Percentiles rank a stretch among this genome's conserved stretches.
phyloP scores from a whole-genome alignment of 2,888 invertebrate species.

The Trichacis sp. region DNA sequence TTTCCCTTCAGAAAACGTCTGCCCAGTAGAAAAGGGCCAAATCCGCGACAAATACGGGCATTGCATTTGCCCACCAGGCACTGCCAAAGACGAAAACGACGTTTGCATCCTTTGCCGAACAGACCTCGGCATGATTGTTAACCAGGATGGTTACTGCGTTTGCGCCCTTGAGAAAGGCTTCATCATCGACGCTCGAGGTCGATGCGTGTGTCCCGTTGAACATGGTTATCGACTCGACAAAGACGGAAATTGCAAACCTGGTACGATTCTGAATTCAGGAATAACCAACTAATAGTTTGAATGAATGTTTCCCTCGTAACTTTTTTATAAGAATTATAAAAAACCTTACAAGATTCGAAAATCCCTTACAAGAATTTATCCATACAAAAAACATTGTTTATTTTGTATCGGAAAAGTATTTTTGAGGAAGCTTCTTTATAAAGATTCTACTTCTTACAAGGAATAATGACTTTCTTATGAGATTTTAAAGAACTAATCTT shows the following conservation, averaged over 20 bases:
- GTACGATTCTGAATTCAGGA: no score
- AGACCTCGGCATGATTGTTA: constrained; percentile 80
- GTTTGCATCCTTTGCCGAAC: constrained; percentile 81
- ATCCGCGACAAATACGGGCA: constrained; percentile 76
- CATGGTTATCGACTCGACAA: constrained; percentile 76
- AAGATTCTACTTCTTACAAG: no score
- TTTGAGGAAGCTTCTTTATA: no score
- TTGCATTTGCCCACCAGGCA: constrained; percentile 82
- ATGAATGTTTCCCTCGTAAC: no score
- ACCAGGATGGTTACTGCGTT: constrained; percentile 83
- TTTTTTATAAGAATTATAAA: no score
- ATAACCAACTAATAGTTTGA: no score
- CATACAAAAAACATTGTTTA: no score
- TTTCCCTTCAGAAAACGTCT: constrained; percentile 71
- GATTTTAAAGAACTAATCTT: no score
- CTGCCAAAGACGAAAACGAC: constrained; percentile 80
- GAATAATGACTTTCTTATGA: no score
- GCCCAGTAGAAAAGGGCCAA: constrained; percentile 78
- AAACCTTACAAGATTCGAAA: no score
- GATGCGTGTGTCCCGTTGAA: constrained; percentile 81
- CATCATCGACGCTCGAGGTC: constrained; percentile 81
- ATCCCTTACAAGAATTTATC: no score
- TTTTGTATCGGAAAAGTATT: no score
- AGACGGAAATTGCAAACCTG: constrained; percentile 74
- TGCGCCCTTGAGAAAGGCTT: constrained; percentile 85